Evolutionary conservation across 2,113 vertebrate species (phyloP), one percentile per base, ranked within the genome.

Genomic region (Megalops atlanticus): DNA sequence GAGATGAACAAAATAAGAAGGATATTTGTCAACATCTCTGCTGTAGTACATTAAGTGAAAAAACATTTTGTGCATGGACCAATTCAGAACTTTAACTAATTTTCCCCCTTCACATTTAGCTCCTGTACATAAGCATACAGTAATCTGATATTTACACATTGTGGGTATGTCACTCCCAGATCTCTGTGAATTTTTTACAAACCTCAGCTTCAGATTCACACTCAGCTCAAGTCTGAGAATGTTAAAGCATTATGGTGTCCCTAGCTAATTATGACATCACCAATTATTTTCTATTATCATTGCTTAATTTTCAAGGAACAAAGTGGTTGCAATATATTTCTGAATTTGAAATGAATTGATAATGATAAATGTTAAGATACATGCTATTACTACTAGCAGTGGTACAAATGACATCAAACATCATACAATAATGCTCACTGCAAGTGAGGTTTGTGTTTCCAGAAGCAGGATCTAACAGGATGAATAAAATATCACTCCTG

Each of bases 401-500:
- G n/a, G n/a, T n/a, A n/a, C n/a, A n/a, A n/a, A n/a, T n/a, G n/a
- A n/a, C n/a, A n/a, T n/a, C n/a, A n/a, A n/a, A n/a, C n/a, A n/a
- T n/a, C n/a, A n/a, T n/a, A 58, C 3, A 58, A 58, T 1, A 6
- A 58, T 18, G n/a, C 7, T 24, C 3, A 1, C n/a, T 64, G 12
- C 10, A 31, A 31, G 21, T 24, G 31, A n/a, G 10, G 31, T 64
- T 64, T 72, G 93, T 93, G 91, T 93, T 87, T 86, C 81, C 83
- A 80, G 86, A 81, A 85, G 88, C 86, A 89, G 89, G 85, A 90
- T 87, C 88, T 87, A 84, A 36, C 77, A 1, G 36, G 78, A 76
- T 81, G 84, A 88, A 87, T 94, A 92, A 94, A 93, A 90, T 78
- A 91, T 86, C 68, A 80, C 86, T 83, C 1, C 73, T 27, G 85